phyloP scores from a whole-genome alignment of 2,797 vertebrate species.

The Thamnophis elegans region DNA sequence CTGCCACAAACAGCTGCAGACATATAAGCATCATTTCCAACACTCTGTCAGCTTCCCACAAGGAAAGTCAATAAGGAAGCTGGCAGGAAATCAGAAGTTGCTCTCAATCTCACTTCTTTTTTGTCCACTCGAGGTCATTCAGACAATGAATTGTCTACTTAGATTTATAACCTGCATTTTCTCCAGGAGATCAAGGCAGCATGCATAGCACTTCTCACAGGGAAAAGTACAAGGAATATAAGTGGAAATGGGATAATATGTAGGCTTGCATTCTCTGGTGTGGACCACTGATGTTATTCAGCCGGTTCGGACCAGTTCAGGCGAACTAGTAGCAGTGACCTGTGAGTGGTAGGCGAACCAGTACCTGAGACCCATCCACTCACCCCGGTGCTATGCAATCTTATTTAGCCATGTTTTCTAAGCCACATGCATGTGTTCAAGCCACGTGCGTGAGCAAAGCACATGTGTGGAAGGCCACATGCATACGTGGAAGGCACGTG shows the following conservation, averaged over 20 bases:
- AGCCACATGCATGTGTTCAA: too few relatives aligned
- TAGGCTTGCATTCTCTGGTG: background rate
- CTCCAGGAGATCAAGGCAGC: background rate
- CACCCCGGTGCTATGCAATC: too few relatives aligned
- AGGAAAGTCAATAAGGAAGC: background rate
- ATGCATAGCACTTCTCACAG: background rate
- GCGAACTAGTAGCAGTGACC: too few relatives aligned
- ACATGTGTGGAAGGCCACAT: too few relatives aligned
- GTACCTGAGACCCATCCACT: too few relatives aligned
- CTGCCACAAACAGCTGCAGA: background rate
- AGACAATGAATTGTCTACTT: background rate
- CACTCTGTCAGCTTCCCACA: background rate
- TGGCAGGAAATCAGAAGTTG: slow-evolving; percentile 34
- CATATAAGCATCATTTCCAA: background rate
- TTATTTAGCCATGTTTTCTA: too few relatives aligned
- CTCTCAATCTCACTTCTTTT: background rate
- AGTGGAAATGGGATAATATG: background rate
- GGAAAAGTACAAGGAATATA: background rate
- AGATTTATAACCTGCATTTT: background rate
- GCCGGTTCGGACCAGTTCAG: too few relatives aligned
- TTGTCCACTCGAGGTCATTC: background rate
- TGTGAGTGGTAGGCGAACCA: too few relatives aligned
- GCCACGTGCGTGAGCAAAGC: too few relatives aligned
- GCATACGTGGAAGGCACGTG: too few relatives aligned
- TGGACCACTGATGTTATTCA: background rate